Percentiles rank a stretch among this genome's conserved stretches.
Conservation (phyloP, 2,797 vertebrate genomes). For the Chromis chromis region DNA sequence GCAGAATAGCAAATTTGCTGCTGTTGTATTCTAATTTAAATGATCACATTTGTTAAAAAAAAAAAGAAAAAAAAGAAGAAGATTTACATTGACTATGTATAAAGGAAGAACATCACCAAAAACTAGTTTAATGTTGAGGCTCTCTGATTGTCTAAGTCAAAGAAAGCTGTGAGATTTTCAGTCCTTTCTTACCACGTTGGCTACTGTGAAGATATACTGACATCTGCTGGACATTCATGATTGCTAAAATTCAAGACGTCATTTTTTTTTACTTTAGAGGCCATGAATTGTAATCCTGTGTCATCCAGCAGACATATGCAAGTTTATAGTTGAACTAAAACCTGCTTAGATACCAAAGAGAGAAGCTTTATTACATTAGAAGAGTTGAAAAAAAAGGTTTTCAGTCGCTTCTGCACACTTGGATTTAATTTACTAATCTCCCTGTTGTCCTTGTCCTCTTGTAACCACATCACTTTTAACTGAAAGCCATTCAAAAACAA, state of each 20-base stretch:
- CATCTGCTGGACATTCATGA: slow-evolving; percentile 79
- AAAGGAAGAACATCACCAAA: neutral
- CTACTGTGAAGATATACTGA: slow-evolving; percentile 68
- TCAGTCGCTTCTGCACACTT: neutral
- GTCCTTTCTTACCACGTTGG: neutral
- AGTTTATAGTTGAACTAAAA: neutral
- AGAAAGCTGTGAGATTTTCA: neutral
- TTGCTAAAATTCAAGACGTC: neutral
- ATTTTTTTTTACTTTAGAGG: neutral
- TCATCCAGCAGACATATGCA: neutral
- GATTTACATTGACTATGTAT: neutral
- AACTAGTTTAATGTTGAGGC: neutral
- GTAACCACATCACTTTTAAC: neutral
- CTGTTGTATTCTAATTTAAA: neutral
- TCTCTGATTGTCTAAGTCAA: neutral
- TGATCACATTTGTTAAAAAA: neutral
- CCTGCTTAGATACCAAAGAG: neutral
- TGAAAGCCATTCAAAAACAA: neutral
- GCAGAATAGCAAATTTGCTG: neutral
- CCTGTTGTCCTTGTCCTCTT: neutral
- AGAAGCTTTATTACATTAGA: neutral
- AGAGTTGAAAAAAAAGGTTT: neutral
- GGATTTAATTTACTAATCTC: neutral
- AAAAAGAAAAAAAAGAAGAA: rapidly evolving
- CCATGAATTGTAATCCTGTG: neutral